Evolutionary conservation across 2,888 invertebrate species (phyloP), one percentile per base, ranked within the genome.

Genomic region (Chymomyza amoena): DNA sequence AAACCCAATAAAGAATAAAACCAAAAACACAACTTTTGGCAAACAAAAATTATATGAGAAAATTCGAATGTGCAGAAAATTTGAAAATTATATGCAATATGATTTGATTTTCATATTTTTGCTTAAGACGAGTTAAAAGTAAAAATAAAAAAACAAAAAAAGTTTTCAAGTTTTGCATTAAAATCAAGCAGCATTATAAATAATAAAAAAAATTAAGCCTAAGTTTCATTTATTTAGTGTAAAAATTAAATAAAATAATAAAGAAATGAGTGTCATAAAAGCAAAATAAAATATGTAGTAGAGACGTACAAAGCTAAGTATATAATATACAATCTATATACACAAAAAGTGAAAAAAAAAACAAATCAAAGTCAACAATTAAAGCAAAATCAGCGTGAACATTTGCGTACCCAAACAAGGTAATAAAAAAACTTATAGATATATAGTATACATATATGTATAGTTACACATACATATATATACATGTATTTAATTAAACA

Each of bases 361-460:
- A 54, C 15, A 61, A 61, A 18, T 61, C 32, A 13, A 36, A 67
- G 25, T 61, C 50, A 20, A 52, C 18, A 54, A 56, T 51, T 50
- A 54, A 60, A 45, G 32, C 39, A 66, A 66, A 39, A 51, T 60
- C 50, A 75, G 87, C 82, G 82, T 88, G 87, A 84, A 87, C 61
- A 83, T 87, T 87, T 87, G 86, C 88, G 81, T 80, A 83, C 72
- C 66, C 77, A 85, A 80, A 87, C 86, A 84, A 84, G 84, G 86
- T 74, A 87, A 76, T 72, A 64, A 72, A 39, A 69, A 75, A 68
- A 75, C 54, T 51, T 45, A 63, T 68, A 73, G 63, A 60, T 51
- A 56, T 56, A n/a, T 18, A 18, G 4, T 50, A 28, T 52, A 32
- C 45, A 65, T 25, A 54, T n/a, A 28, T 62, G 13, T 3, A 20